These are phyloP conservation scores for Hirundo rustica DNA, from an alignment of 2,797 vertebrate species.

Conservation along the genomic window DNA sequence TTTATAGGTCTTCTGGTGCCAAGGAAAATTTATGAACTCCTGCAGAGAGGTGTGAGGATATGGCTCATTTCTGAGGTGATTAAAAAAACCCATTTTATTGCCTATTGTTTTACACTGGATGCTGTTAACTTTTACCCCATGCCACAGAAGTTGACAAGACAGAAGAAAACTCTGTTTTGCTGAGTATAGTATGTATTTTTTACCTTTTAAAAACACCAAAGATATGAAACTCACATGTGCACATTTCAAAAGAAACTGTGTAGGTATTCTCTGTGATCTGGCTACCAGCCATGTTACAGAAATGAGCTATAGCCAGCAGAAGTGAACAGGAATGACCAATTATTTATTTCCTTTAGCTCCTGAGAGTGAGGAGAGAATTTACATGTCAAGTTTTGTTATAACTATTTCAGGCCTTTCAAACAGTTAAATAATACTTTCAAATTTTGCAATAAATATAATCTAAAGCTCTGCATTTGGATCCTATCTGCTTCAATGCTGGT, in stretches of 20 bases:
- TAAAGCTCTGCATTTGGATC: background rate
- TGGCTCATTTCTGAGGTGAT: background rate
- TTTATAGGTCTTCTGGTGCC: background rate
- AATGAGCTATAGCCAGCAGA: background rate
- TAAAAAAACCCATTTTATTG: background rate
- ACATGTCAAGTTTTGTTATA: background rate
- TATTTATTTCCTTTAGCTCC: background rate
- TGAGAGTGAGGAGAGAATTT: background rate
- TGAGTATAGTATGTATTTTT: background rate
- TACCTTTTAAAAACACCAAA: background rate
- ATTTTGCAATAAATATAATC: background rate
- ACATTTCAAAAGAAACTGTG: background rate
- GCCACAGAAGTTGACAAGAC: background rate
- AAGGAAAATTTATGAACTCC: slow-evolving; percentile 13
- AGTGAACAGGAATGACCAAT: background rate
- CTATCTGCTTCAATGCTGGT: background rate
- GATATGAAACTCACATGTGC: background rate
- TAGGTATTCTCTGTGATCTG: background rate
- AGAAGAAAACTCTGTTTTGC: background rate
- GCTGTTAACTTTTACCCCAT: background rate
- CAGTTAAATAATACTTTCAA: background rate
- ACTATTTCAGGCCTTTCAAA: background rate
- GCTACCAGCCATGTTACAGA: background rate
- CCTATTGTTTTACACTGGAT: background rate
- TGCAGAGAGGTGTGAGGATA: background rate